Evolutionary conservation across 1,140 invertebrate species (phyloP).

Genomic region (Musca domestica): DNA sequence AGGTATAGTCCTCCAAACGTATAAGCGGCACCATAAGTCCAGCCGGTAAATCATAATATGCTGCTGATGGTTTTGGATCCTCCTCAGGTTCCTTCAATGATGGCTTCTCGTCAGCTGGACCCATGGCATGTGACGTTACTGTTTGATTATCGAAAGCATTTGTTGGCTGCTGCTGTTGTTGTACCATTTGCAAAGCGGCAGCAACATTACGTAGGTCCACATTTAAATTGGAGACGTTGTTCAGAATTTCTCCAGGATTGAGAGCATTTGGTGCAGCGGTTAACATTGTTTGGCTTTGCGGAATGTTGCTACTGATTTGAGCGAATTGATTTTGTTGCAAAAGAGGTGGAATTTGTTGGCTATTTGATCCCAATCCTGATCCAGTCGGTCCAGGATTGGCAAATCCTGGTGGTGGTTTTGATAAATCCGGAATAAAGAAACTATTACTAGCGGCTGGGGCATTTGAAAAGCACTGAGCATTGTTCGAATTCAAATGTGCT

Average conservation of each 20-base stretch:
- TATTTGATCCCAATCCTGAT: background rate
- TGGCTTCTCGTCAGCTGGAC: background rate
- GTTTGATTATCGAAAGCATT: slow-evolving; percentile 3
- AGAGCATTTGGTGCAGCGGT: slow-evolving; percentile 12
- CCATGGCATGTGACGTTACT: slow-evolving; percentile 1
- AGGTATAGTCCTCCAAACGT: slow-evolving; percentile 84
- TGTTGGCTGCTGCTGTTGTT: slow-evolving; percentile 31
- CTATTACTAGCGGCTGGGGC: slow-evolving; percentile 53
- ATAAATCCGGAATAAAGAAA: slow-evolving; percentile 73
- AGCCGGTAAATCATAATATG: slow-evolving; percentile 95
- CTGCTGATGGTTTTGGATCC: slow-evolving; percentile 83
- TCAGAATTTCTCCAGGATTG: background rate
- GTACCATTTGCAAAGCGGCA: slow-evolving; percentile 50
- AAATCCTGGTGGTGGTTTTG: slow-evolving; percentile 81
- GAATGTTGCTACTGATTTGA: slow-evolving; percentile 29
- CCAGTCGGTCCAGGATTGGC: slow-evolving; percentile 50
- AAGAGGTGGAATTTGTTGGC: slow-evolving; percentile 23
- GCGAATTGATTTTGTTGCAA: slow-evolving; percentile 32
- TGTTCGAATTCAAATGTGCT: background rate
- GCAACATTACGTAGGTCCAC: slow-evolving; percentile 44
- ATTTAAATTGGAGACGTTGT: slow-evolving; percentile 27
- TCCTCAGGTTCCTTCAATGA: slow-evolving; percentile 55
- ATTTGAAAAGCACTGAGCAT: slow-evolving; percentile 22
- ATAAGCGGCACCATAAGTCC: slow-evolving; percentile 91
- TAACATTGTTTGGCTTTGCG: background rate